A percentile compares a stretch with the other conserved stretches of the same genome.
phyloP scores from a whole-genome alignment of 2,888 invertebrate species.

The Creontiades dilutus region DNA sequence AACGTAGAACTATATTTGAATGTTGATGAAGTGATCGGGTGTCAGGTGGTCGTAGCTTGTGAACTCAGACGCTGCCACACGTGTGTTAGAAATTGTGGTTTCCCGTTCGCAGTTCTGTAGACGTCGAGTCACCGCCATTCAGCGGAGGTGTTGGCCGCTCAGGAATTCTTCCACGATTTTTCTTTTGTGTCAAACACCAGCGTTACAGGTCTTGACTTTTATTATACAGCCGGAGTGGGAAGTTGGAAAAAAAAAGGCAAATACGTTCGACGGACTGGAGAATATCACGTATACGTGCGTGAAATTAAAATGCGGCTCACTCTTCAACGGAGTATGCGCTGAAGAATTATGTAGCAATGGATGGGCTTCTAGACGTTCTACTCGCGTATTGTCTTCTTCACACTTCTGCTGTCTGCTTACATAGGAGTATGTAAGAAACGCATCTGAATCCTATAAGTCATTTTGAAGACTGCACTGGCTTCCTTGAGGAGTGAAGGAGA shows the following conservation, averaged over 20 bases:
- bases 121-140: conserved; percentile 9
- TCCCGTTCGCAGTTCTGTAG: not conserved
- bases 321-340: conserved; percentile 24
- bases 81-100: not conserved
- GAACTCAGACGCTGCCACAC: too few relatives aligned
- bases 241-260: conserved; percentile 47
- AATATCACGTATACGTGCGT: conserved; percentile 45
- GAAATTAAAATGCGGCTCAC: conserved; percentile 54
- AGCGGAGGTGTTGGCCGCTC: not conserved
- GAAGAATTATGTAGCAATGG: conserved; percentile 1
- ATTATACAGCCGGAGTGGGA: conserved; percentile 25
- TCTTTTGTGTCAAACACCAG: conserved; percentile 47
- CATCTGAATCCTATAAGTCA: too few relatives aligned
- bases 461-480: too few relatives aligned
- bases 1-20: too few relatives aligned
- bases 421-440: too few relatives aligned
- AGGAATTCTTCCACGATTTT: conserved; percentile 54
- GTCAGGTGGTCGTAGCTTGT: too few relatives aligned
- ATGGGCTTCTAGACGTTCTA: too few relatives aligned
- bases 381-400: too few relatives aligned
- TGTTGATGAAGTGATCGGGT: too few relatives aligned
- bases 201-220: conserved; percentile 32
- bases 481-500: too few relatives aligned
- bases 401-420: too few relatives aligned
- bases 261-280: conserved; percentile 40